Base-by-base conservation (phyloP, 2,888 invertebrate species). In the Mesochorus sp. region DNA sequence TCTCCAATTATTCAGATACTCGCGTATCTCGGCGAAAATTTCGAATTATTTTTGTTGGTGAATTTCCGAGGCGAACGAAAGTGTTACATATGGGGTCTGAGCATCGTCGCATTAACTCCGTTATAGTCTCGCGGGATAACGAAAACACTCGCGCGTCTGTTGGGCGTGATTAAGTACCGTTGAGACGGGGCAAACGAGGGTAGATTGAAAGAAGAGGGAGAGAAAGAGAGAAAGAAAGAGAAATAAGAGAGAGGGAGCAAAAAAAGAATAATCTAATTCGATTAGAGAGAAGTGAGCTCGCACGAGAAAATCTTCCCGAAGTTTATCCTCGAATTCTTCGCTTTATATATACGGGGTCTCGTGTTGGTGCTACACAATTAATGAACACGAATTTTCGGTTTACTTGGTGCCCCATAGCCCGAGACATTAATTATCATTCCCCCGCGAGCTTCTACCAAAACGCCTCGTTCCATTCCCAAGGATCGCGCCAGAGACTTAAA, bases 1-100 rank as follows among this genome's bases (percentile, higher is more conserved):
- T 76, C 34, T 47, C 68, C 12, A 14, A 14, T 19, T 21, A 55
- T 47, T 47, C 57, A 26, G n/a, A 53, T 17, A 24, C 37, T 42
- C 39, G 12, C 21, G 26, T 21, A 10, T n/a, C 51, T 37, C 47
- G 21, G 47, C 17, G 17, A 26, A 53, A 67, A 66, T 74, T 42
- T 51, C 28, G 51, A 49, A 74, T 74, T 68, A 68, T 75, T 75
- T 62, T 44, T 19, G 61, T 47, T 61, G 47, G 39, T 5, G 19
- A 68, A 68, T 62, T 47, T 61, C 51, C n/a, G 34, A 57, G 5
- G 47, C 34, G 47, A 70, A 59, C 26, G 28, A 59, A 28, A n/a
- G n/a, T n/a, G n/a, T 67, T 49, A 12, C 21, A 12, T 37, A 17
- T 2, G 49, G 0, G 3, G 53, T 10, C 10, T 12, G 21, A 59